Conservation (phyloP, 2,797 vertebrate genomes). For the Diglossa cyanea region DNA sequence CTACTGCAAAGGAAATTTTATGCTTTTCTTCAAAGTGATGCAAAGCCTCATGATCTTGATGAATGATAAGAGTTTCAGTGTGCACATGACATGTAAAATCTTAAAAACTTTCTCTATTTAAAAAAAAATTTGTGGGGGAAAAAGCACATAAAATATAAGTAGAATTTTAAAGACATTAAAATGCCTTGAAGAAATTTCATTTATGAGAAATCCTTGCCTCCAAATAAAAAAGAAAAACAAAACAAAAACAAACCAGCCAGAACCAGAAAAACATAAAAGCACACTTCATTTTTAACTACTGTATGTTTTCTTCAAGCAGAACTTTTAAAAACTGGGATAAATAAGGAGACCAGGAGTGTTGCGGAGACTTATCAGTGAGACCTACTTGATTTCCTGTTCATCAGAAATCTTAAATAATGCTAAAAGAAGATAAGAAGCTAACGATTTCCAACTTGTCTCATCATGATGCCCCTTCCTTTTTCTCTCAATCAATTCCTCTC, state of each 20-base stretch:
- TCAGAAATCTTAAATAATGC: background rate
- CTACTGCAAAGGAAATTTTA: background rate
- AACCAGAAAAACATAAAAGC: background rate
- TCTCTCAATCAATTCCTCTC: background rate
- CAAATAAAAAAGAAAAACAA: background rate
- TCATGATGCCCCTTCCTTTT: background rate
- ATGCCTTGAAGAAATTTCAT: background rate
- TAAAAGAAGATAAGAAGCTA: background rate
- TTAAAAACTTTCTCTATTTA: background rate
- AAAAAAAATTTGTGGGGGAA: fast-evolving
- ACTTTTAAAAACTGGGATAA: background rate
- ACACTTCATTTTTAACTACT: background rate
- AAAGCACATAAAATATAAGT: background rate
- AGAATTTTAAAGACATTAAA: background rate
- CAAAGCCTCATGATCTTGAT: background rate
- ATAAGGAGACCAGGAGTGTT: background rate
- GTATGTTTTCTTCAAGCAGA: background rate
- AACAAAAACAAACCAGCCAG: background rate
- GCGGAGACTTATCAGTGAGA: background rate
- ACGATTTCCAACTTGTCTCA: background rate
- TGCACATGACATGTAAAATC: background rate
- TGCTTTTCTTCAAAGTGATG: background rate
- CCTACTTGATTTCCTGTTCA: background rate
- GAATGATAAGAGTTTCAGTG: background rate
- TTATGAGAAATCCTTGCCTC: background rate